These are phyloP conservation scores for Aphyosemion australe DNA, from an alignment of 2,113 vertebrate genomes.

Conservation along the genomic window DNA sequence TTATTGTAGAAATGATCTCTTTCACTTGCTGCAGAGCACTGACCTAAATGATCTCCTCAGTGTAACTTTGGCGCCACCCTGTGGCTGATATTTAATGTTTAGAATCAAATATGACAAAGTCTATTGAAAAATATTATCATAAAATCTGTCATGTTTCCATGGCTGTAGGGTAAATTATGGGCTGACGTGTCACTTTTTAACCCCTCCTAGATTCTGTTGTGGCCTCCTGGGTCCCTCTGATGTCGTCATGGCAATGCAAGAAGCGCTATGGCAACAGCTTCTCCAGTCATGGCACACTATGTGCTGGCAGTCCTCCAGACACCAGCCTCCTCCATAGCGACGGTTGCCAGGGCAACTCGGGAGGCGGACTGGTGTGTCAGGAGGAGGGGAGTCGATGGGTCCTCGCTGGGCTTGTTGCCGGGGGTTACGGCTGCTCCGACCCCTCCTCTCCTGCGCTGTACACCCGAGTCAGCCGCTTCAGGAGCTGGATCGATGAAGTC, in stretches of 20 bases:
- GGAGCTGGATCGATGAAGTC: conserved; percentile 87
- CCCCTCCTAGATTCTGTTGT: conserved; percentile 78
- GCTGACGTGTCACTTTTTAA: background rate
- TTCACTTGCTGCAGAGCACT: too few relatives aligned
- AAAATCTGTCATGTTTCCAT: background rate
- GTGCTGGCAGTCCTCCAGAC: conserved; percentile 88
- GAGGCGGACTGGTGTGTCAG: conserved; percentile 89
- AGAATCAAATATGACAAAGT: background rate
- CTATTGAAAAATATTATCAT: too few relatives aligned
- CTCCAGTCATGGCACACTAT: conserved; percentile 86
- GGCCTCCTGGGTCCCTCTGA: conserved; percentile 86
- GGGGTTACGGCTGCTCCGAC: conserved; percentile 87
- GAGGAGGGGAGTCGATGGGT: conserved; percentile 83
- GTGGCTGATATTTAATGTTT: background rate
- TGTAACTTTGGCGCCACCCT: background rate
- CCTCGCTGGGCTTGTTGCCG: conserved; percentile 85
- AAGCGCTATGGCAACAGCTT: conserved; percentile 85
- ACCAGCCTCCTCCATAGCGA: conserved; percentile 78
- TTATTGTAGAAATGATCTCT: too few relatives aligned
- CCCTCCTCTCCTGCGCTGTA: conserved; percentile 87
- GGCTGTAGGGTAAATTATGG: too few relatives aligned
- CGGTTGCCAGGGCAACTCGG: conserved; percentile 88
- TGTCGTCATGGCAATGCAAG: conserved; percentile 85
- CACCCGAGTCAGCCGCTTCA: conserved; percentile 86
- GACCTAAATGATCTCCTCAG: background rate